Evolutionary conservation across 2,888 invertebrate genomes (phyloP).

Genomic region (Pomacea canaliculata): DNA sequence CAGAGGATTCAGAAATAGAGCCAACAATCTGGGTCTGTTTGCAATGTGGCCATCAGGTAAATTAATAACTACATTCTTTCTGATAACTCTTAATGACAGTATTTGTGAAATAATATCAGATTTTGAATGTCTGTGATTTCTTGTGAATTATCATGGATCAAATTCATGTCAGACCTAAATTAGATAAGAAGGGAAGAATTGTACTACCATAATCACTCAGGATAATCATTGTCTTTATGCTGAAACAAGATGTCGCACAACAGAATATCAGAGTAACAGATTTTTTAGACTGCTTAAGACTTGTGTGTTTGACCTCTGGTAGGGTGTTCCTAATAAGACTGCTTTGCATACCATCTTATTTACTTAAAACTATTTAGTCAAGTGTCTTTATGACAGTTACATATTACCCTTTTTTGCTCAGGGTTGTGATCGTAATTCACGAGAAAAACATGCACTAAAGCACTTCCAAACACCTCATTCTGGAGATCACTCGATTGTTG

Average conservation of each 20-base stretch:
- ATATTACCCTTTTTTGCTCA: constrained; percentile 36
- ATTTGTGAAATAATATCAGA: background rate
- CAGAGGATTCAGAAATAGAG: constrained; percentile 44
- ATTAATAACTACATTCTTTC: background rate
- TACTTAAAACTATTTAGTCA: background rate
- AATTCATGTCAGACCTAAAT: too few relatives aligned
- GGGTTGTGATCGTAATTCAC: constrained; percentile 68
- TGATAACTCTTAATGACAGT: background rate
- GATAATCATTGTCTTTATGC: too few relatives aligned
- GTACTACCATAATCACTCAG: too few relatives aligned
- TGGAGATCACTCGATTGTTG: constrained; percentile 61
- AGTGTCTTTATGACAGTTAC: background rate
- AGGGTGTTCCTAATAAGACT: background rate
- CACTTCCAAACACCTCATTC: constrained; percentile 66
- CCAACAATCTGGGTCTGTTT: constrained; percentile 65
- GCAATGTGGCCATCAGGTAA: constrained; percentile 67
- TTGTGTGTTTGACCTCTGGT: too few relatives aligned
- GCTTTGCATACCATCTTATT: background rate
- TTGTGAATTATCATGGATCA: too few relatives aligned
- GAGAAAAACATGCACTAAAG: constrained; percentile 64
- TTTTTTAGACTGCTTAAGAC: too few relatives aligned
- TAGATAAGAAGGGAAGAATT: too few relatives aligned
- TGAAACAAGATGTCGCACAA: too few relatives aligned
- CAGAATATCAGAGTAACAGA: too few relatives aligned
- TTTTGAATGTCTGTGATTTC: too few relatives aligned